Evolutionary conservation across 2,888 invertebrate species (phyloP).

Genomic region (Lycophotia porphyrea): DNA sequence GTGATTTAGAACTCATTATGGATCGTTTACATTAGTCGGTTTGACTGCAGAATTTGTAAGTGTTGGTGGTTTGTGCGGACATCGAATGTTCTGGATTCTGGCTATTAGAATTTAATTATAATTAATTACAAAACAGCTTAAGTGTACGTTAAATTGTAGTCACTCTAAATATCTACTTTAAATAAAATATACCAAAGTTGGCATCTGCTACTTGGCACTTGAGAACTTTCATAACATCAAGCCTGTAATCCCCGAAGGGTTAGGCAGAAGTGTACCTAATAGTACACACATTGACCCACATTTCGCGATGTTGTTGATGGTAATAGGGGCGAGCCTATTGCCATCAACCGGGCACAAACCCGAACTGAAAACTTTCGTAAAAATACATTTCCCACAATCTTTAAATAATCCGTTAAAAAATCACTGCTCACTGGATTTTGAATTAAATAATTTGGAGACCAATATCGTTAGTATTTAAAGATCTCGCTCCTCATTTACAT

Average conservation of each 20-base stretch:
- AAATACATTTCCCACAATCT: not conserved
- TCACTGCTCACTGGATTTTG: not conserved
- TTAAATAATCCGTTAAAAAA: not conserved
- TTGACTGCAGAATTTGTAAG: conserved; percentile 41
- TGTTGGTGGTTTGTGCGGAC: conserved; percentile 21
- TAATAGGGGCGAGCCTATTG: no score
- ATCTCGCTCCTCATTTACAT: not conserved
- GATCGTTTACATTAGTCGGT: conserved; percentile 29
- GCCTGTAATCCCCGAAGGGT: no score
- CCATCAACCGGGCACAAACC: no score
- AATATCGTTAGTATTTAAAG: not conserved
- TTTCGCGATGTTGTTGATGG: no score
- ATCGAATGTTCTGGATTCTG: not conserved
- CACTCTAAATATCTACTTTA: not conserved
- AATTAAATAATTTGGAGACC: not conserved
- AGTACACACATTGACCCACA: no score
- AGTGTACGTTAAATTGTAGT: not conserved
- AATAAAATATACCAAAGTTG: not conserved
- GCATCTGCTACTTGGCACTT: no score
- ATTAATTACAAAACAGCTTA: not conserved
- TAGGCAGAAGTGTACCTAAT: no score
- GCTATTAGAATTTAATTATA: not conserved
- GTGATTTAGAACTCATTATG: conserved; percentile 45
- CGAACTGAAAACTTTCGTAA: not conserved
- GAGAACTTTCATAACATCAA: no score